A percentile compares a stretch with the other conserved stretches of the same genome.
phyloP scores from a whole-genome alignment of 2,113 vertebrate species.

The Cephalopterus ornatus region DNA sequence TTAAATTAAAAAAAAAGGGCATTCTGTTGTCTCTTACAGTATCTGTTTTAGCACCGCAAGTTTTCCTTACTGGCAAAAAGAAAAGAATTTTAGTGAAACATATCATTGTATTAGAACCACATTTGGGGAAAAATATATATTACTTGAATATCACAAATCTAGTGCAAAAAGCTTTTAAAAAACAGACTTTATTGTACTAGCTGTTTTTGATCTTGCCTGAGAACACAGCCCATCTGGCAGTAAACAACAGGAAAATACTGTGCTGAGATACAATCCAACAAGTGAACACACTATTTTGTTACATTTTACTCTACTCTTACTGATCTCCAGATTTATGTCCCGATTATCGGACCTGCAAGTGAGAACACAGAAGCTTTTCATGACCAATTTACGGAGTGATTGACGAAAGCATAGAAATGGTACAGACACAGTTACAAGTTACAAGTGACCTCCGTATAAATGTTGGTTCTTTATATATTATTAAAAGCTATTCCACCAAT shows the following conservation, averaged over 20 bases:
- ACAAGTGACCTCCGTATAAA: neutral
- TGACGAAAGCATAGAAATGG: neutral
- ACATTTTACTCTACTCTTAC: neutral
- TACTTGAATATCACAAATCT: neutral
- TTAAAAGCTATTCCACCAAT: neutral
- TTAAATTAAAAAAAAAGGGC: neutral
- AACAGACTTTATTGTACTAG: neutral
- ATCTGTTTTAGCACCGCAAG: neutral
- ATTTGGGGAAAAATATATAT: neutral
- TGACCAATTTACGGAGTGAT: neutral
- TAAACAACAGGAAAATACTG: neutral
- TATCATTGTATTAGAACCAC: neutral
- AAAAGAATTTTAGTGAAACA: neutral
- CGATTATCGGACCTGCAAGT: neutral
- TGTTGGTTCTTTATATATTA: neutral
- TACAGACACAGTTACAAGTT: neutral
- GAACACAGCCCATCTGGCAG: neutral
- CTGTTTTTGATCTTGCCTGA: neutral
- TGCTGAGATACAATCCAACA: neutral
- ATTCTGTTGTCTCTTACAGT: neutral
- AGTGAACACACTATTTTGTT: neutral
- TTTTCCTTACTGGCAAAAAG: neutral
- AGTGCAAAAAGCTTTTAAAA: neutral
- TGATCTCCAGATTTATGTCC: neutral
- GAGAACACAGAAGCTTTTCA: neutral